Base-by-base conservation (phyloP, 2,888 invertebrate genomes). In the Eulithis prunata region DNA sequence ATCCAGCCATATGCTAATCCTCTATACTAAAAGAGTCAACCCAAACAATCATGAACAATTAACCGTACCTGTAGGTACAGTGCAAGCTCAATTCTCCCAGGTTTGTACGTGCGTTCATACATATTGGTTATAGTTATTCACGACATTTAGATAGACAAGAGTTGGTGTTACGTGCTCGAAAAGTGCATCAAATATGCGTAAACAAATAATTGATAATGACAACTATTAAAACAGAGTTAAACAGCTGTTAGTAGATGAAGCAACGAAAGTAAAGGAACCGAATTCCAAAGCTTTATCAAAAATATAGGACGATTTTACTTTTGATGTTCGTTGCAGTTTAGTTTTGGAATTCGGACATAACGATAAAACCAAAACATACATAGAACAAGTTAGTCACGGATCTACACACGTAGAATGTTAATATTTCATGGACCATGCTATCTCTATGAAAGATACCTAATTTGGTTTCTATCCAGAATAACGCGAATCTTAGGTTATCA, bases 341-440 rank as follows among this genome's bases (percentile, higher is more conserved):
- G 45, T 57, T 57, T 46, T 46, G 46, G 36, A 55, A 41, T 2
- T 38, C n/a, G 52, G 32, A 52, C 28, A 11, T 57, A 10, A 32
- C 32, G 3, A 32, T 32, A 32, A 36, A 49, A 49, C 10, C 10
- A 47, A 10, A 21, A 1, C 10, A 32, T 46, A 7, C 1, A 13
- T 28, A 41, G 47, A 14, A 60, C 60, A 13, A 43, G 11, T 55
- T 56, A 36, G 38, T 21, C 36, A 6, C 32, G 32, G 21, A 3
- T 32, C 32, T 32, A 52, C 51, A 45, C 36, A 47, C 3, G n/a
- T 52, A 45, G 32, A 59, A 64, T 56, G 45, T 49, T 54, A 14
- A 43, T 14, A 21, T 11, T 21, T 49, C 47, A n/a, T 56, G 64
- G 45, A 68, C 56, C 71, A 72, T 72, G 72, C 70, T 55, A 54